Base-by-base conservation (phyloP, 2,888 invertebrate species). In the Drosophila mercatorum region DNA sequence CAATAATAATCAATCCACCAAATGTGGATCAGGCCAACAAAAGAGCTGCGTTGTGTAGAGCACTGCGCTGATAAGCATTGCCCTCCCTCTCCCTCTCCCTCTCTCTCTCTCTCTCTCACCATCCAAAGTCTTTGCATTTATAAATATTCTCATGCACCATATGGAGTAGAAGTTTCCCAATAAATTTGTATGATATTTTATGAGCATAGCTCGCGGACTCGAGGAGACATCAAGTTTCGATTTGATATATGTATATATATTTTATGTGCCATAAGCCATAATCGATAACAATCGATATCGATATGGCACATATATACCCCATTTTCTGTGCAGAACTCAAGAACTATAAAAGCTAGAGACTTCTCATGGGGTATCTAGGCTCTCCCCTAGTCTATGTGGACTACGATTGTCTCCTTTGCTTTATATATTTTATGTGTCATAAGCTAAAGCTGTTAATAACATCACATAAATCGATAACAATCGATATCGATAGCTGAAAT, bases 1-100 rank as follows among this genome's bases (percentile, higher is more conserved):
- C 58, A 75, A 80, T 80, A 70, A 73, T 74, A 69, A 78, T 80
- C 62, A 75, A 77, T 67, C 36, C 40, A 68, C 51, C 52, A 34
- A 26, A 47, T 67, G 60, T n/a, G 57, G n/a, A 51, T 38, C 55
- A 26, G 38, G 22, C 31, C 49, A 53, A 53, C 7, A 28, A 53
- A 31, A 34, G 40, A 38, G 11, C 17, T 40, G 44, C 40, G 56
- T 46, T 53, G 22, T 38, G 11, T 75, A 31, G 7, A 17, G 36
- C 53, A 44, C 53, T 41, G 17, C 28, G 57, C 67, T 79, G 76
- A 75, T 77, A 80, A 60, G 55, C 31, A 8, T 34, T 17, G 7
- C 17, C 34, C 57, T 58, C 57, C 56, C 57, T 11, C 34, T 43
- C 36, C 36, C 49, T 8, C 46, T 14, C 55, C 65, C 58, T 61